Base-by-base conservation (phyloP, 2,888 invertebrate species). In the Pseudeuparius sepicola region DNA sequence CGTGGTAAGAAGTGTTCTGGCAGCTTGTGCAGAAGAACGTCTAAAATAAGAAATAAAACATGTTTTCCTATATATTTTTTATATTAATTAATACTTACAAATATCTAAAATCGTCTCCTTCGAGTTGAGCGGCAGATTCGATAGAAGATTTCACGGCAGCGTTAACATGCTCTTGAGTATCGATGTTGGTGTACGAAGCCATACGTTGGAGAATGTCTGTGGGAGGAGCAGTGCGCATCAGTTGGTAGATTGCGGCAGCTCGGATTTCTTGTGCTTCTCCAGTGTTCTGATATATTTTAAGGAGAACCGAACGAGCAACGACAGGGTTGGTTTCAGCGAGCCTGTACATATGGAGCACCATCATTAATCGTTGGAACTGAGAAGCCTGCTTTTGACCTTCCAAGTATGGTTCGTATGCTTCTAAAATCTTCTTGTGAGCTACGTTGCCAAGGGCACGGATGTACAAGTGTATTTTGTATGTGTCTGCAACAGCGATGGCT, bases 121-220 rank as follows among this genome's bases (percentile, higher is more conserved):
- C 56, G 17, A 75, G 55, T 39, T 65, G 40, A 37, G 76, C 67
- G 13, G 73, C 69, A 24, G 63, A 60, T 52, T 66, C 56, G 38
- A 83, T 76, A n/a, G 64, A 62, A 14, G 72, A 68, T 51, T 75
- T 75, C 4, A 81, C 69, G n/a, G 68, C 73, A 36, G 77, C 66
- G 42, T 74, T 74, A 1, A 83, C 78, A 26, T 78, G 69, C 30
- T 68, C 60, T 52, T 69, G 73, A 11, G 64, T 63, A 50, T 83
- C 82, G 31, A 65, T 57, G 44, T 77, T 68, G 4, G 79, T 80
- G 61, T 71, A 71, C 49, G 70, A 64, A 13, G 82, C 82, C 73
- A 83, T 78, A 16, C 71, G 66, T 60, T 77, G 75, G 51, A 82
- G 70, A 69, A 80, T 74, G 9, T 63, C 62, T 12, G 65, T 20